These are phyloP conservation scores for Scarus forsteni DNA, from an alignment of 2,797 vertebrate species.

Conservation along the genomic window DNA sequence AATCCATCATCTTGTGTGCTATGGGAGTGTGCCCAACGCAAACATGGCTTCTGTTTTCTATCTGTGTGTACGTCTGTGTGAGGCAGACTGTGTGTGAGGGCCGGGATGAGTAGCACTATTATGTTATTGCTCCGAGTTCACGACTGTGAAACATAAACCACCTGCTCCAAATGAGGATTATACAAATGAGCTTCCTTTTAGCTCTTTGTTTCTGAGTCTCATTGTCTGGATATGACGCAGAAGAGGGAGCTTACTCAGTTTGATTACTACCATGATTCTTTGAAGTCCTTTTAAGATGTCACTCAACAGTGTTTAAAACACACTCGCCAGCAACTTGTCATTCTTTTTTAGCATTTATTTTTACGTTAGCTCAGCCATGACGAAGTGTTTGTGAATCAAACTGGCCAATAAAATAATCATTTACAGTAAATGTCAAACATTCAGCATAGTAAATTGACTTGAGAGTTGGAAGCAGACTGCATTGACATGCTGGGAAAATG, in stretches of 20 bases:
- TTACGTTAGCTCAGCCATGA: constrained; percentile 3
- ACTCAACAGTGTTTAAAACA: constrained; percentile 6
- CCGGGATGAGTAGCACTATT: constrained; percentile 66
- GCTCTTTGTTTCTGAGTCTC: constrained; percentile 51
- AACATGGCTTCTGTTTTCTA: constrained; percentile 87
- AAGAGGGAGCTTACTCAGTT: constrained; percentile 15
- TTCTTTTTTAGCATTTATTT: constrained; percentile 5
- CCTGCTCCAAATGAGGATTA: constrained; percentile 73
- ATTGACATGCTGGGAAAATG: constrained; percentile 9
- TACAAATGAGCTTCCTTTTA: constrained; percentile 72
- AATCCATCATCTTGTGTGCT: constrained; percentile 83
- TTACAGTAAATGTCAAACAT: constrained; percentile 13
- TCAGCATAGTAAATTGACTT: constrained; percentile 10
- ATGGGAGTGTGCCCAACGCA: constrained; percentile 79
- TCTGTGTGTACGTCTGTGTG: constrained; percentile 64
- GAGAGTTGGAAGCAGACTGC: constrained; percentile 7
- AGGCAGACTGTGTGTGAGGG: constrained; percentile 57
- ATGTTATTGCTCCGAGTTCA: constrained; percentile 63
- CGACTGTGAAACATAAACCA: constrained; percentile 75
- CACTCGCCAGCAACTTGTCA: neutral
- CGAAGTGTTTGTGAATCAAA: constrained; percentile 15
- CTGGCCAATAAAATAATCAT: constrained; percentile 10
- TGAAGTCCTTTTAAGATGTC: constrained; percentile 29
- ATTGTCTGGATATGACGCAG: constrained; percentile 26
- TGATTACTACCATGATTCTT: constrained; percentile 18